Evolutionary conservation across 2,797 vertebrate genomes (phyloP), one percentile per base, ranked within the genome.

Genomic region (Lithobates sylvaticus): DNA sequence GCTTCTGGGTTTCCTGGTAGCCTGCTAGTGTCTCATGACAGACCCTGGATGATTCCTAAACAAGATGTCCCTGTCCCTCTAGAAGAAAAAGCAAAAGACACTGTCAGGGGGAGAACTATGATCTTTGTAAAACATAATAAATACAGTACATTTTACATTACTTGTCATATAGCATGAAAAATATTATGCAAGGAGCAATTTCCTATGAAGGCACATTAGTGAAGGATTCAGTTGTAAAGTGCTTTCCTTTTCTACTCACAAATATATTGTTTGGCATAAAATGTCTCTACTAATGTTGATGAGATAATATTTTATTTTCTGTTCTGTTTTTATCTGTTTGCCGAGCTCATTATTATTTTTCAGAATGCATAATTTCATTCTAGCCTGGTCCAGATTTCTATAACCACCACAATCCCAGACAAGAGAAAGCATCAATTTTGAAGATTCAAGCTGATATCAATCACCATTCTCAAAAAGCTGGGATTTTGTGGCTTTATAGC

Each of bases 371-470:
- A 81, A 81, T 76, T 75, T 70, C 61, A 70, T 86, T 81, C 18
- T 36, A 50, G 18, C 23, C 29, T 23, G 58, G 44, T 54, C 71
- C 15, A 69, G 23, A 69, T 61, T 76, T 21, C 23, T 50, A 61
- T 47, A 54, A 18, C 34, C 47, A 34, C 42, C 78, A 67, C 36
- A 72, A 75, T 47, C 12, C 36, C 44, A 23, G 67, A 27, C 36
- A 82, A 83, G 12, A 64, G 74, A 27, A 54, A 77, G 71, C 71
- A 82, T 81, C 27, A 44, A 71, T 82, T 72, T 78, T 69, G 2
- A 54, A 81, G 73, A 76, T 71, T 64, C 36, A 76, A 71, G 23
- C 71, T 71, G 73, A 77, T 86, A 81, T 77, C 79, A 76, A 86
- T 86, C 65, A 86, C 36, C 26, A 78, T 58, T 77, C 73, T 77